These are phyloP conservation scores for Caloenas nicobarica DNA, from an alignment of 2,113 vertebrate genomes.

Conservation along the genomic window DNA sequence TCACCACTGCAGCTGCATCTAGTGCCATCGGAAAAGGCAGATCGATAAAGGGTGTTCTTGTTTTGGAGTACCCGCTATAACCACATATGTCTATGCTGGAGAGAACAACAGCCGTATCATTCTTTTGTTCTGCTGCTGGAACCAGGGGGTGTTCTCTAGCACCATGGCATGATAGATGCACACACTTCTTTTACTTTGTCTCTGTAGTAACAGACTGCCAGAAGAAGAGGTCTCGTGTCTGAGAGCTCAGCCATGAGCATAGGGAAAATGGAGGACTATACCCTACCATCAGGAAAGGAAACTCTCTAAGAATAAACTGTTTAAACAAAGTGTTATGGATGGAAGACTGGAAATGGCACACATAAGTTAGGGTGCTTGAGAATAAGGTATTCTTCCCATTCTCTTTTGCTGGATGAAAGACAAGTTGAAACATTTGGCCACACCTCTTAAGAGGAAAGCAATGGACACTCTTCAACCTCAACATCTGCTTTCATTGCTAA, in stretches of 20 bases:
- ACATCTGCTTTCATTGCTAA: not conserved
- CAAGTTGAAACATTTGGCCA: not conserved
- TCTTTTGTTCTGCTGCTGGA: not conserved
- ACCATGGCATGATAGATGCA: not conserved
- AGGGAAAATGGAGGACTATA: not conserved
- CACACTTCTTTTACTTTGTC: not conserved
- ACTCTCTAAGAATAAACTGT: not conserved
- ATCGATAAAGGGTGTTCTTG: not conserved
- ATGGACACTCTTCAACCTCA: not conserved
- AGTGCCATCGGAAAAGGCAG: not conserved
- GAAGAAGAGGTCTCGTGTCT: not conserved
- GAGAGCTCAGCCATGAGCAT: not conserved
- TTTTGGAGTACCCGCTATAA: not conserved
- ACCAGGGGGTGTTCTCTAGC: not conserved
- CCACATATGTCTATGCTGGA: not conserved
- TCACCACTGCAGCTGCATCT: not conserved
- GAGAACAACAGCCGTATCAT: not conserved
- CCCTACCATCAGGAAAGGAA: not conserved
- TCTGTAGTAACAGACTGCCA: slow-evolving; percentile 22
- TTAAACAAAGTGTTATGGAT: not conserved
- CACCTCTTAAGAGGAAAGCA: not conserved
- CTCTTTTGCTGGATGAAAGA: not conserved
- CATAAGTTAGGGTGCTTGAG: not conserved
- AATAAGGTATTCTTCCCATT: not conserved
- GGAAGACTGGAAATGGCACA: not conserved